Percentiles rank a stretch among this genome's conserved stretches.
These are phyloP conservation scores for Centroberyx gerrardi DNA, from an alignment of 2,797 vertebrate genomes.

Conservation along the genomic window DNA sequence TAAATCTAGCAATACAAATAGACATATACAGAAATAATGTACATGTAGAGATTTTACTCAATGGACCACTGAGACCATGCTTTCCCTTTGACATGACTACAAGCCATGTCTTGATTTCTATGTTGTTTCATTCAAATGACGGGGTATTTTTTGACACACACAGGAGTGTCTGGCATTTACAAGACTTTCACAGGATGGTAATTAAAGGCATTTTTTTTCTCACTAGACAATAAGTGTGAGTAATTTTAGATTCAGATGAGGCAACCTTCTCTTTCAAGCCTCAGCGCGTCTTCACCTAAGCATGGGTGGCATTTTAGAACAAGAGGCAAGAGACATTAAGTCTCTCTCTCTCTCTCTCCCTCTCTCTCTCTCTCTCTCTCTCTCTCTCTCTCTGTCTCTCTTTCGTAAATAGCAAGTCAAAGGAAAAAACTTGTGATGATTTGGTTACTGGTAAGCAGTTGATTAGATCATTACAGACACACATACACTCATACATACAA, in stretches of 20 bases:
- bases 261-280: slow-evolving; percentile 25
- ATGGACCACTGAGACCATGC: background rate
- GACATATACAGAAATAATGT: background rate
- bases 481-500: too few species aligned
- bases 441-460: too few species aligned
- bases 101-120: background rate
- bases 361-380: background rate
- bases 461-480: too few species aligned
- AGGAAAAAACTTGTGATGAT: too few species aligned
- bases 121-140: background rate
- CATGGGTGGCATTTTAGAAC: slow-evolving; percentile 48
- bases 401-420: background rate
- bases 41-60: background rate
- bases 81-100: background rate
- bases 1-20: slow-evolving; percentile 22
- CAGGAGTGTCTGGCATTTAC: background rate
- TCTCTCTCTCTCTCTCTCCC: too few species aligned
- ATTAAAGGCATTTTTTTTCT: slow-evolving; percentile 34
- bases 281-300: slow-evolving; percentile 30
- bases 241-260: slow-evolving; percentile 48
- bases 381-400: background rate
- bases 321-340: slow-evolving; percentile 26
- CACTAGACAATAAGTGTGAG: slow-evolving; percentile 4
- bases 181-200: slow-evolving; percentile 14
- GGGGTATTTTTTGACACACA: slow-evolving; percentile 14